Conservation (phyloP, 2,113 vertebrate species). For the Sylvietta virens region DNA sequence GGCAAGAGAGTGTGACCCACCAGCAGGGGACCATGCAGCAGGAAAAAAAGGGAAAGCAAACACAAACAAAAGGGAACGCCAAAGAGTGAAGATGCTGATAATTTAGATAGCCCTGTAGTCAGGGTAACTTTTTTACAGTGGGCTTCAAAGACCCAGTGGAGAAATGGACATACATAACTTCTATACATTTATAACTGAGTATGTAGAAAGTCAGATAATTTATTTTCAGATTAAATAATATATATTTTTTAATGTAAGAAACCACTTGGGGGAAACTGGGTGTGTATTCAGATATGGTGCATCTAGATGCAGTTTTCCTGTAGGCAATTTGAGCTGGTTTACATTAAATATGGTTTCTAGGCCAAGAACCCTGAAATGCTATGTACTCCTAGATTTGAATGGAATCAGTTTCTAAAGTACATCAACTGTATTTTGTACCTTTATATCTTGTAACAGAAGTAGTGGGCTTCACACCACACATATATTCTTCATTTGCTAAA, state of each 20-base stretch:
- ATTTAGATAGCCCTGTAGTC: neutral
- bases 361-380: neutral
- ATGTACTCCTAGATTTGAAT: neutral
- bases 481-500: neutral
- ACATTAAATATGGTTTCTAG: neutral
- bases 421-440: neutral
- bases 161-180: neutral
- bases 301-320: neutral
- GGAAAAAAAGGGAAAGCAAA: no score
- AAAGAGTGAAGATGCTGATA: neutral
- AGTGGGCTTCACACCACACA: neutral
- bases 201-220: neutral
- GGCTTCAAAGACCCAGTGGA: neutral
- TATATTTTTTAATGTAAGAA: neutral
- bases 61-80: neutral
- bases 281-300: neutral
- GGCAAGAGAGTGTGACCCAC: neutral
- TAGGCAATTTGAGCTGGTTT: neutral
- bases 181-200: neutral
- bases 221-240: neutral
- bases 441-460: neutral
- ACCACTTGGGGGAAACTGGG: neutral
- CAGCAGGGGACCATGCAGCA: neutral
- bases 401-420: neutral
- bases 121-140: rapidly evolving